Conservation (phyloP, 1,140 invertebrate genomes). For the Dendrolimus kikuchii region DNA sequence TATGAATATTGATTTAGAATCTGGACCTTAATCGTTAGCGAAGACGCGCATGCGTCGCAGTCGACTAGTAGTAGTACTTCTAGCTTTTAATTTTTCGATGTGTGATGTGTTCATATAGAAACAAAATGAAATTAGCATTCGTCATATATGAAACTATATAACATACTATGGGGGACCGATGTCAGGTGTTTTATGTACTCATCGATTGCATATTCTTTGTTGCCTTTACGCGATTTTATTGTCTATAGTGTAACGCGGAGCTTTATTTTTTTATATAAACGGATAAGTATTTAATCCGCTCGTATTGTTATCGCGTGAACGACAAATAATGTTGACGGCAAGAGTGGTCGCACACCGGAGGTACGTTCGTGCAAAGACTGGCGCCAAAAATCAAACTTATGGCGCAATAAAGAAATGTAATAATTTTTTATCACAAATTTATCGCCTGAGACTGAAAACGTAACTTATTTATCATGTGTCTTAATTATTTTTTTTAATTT, state of each 20-base stretch:
- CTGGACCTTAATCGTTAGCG: slow-evolving; percentile 2
- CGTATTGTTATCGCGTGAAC: too few relatives aligned
- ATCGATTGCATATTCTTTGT: slow-evolving; percentile 48
- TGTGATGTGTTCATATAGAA: slow-evolving; percentile 66
- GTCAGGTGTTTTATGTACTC: slow-evolving; percentile 26
- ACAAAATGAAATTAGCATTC: slow-evolving; percentile 42
- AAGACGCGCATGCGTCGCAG: slow-evolving; percentile 42
- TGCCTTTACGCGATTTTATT: slow-evolving; percentile 26
- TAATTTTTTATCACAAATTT: too few relatives aligned
- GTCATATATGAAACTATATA: slow-evolving; percentile 38
- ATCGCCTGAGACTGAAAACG: too few relatives aligned
- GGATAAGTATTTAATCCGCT: slow-evolving; percentile 8
- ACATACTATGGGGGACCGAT: slow-evolving; percentile 39
- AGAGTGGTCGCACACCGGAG: too few relatives aligned
- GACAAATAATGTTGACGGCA: too few relatives aligned
- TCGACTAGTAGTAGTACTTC: slow-evolving; percentile 53
- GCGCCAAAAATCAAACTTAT: too few relatives aligned
- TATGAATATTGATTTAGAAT: too few relatives aligned
- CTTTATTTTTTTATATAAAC: slow-evolving; percentile 15
- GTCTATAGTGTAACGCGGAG: slow-evolving; percentile 9
- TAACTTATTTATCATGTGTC: too few relatives aligned
- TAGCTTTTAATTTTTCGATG: slow-evolving; percentile 63
- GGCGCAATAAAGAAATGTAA: too few relatives aligned
- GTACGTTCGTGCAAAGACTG: too few relatives aligned
- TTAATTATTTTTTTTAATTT: too few relatives aligned